These are phyloP conservation scores for Drosophila parabipectinata DNA, from an alignment of 1,140 invertebrate genomes.

Conservation along the genomic window DNA sequence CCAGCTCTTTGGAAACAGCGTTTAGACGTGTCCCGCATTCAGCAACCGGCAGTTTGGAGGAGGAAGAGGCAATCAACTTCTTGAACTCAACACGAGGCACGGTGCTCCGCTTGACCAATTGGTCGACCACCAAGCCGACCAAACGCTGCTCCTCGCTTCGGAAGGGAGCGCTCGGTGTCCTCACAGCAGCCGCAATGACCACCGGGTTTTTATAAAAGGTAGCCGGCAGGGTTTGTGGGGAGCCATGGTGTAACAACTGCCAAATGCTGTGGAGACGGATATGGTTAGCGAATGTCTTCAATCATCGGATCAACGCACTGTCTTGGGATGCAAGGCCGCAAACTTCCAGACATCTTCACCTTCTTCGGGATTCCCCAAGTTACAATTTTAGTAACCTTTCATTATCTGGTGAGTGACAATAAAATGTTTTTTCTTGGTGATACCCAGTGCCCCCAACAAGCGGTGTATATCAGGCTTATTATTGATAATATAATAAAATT, in stretches of 20 bases:
- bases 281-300: slow-evolving; percentile 4
- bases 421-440: not conserved
- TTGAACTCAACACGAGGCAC: slow-evolving; percentile 59
- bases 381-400: not conserved
- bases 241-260: slow-evolving; percentile 20
- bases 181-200: slow-evolving; percentile 66
- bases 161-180: slow-evolving; percentile 45
- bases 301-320: slow-evolving; percentile 12
- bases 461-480: no score
- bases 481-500: no score
- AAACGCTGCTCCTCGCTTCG: slow-evolving; percentile 39
- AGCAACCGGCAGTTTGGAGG: slow-evolving; percentile 3
- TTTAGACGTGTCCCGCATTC: slow-evolving; percentile 14
- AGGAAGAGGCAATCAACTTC: slow-evolving; percentile 50
- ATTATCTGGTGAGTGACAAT: not conserved
- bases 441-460: not conserved
- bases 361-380: not conserved
- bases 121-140: slow-evolving; percentile 51
- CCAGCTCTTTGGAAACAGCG: slow-evolving; percentile 24
- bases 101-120: slow-evolving; percentile 60
- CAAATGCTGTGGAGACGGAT: slow-evolving; percentile 13
- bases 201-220: slow-evolving; percentile 26
- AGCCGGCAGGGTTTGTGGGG: not conserved
- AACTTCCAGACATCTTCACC: slow-evolving; percentile 33
- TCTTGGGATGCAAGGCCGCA: slow-evolving; percentile 10